Evolutionary conservation across 2,888 invertebrate species (phyloP).

Genomic region (Artemia sp.): DNA sequence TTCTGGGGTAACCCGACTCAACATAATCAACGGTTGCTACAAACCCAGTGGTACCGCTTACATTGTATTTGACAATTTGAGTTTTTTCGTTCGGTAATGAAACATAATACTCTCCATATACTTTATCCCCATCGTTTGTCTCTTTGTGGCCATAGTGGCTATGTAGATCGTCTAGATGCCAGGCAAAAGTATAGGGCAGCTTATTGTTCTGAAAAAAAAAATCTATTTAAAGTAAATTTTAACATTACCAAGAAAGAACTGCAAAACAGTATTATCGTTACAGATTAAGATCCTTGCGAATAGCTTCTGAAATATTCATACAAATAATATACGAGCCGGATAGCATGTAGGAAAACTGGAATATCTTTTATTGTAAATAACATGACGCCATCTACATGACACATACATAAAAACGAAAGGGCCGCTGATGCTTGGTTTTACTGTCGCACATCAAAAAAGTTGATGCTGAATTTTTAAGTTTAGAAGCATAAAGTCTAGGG

Average conservation of each 20-base stretch:
- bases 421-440: too few relatives aligned
- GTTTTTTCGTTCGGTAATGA: neutral
- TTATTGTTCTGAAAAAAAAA: neutral
- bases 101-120: constrained; percentile 3
- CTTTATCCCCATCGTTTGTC: neutral
- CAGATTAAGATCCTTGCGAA: neutral
- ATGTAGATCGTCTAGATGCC: constrained; percentile 1
- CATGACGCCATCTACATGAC: too few relatives aligned
- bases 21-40: constrained; percentile 8
- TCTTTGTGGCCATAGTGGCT: constrained; percentile 2
- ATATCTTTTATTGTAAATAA: too few relatives aligned
- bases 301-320: too few relatives aligned
- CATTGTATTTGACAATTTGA: neutral
- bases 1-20: neutral
- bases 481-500: too few relatives aligned
- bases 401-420: too few relatives aligned
- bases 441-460: too few relatives aligned
- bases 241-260: neutral
- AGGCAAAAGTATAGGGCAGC: constrained; percentile 6
- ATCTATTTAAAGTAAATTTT: neutral
- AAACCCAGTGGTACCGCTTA: neutral
- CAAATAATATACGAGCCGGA: too few relatives aligned
- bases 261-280: neutral
- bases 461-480: too few relatives aligned
- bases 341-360: too few relatives aligned